Evolutionary conservation across 2,888 invertebrate genomes (phyloP), one percentile per base, ranked within the genome.

Genomic region (Rotaria sp.): DNA sequence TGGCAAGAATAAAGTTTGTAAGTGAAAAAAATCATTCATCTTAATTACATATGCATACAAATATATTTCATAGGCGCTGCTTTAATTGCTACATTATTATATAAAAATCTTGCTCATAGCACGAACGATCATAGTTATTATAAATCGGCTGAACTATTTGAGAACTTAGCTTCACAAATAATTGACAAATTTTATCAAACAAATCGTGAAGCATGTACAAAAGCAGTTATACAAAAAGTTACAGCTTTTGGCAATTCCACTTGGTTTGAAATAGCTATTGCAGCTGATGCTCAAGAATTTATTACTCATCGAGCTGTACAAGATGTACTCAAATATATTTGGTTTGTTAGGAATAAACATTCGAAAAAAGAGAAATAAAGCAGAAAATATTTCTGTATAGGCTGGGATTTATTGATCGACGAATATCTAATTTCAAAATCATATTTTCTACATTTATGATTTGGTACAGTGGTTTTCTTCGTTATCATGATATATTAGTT

Each of bases 241-340:
- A 87, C 88, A 13, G 88, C 89, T 88, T 91, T 90, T 89, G 90
- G 91, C 21, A 87, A 89, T 35, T 88, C 90, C 8, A 90, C 91
- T 0, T 89, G 89, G 84, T 88, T 91, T 45, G 87, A 89, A 84
- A 88, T 91, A 85, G 91, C 91, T 1, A 90, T 90, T 15, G 89
- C 90, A 86, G 90, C 91, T 0, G 90, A 91, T 88, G 91, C 91
- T 88, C 91, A 90, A 86, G 88, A 88, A 26, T 91, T 91, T 87
- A 90, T 91, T 84, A 89, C 90, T 8, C 91, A 91, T 85, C 89
- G 90, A 4, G 90, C 90, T 35, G 91, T 91, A 87, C 91, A 91
- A 88, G 88, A 90, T 11, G 89, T 91, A 11, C 89, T 91, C 45
- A 90, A 89, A 87, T 89, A 88, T 55, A 90, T 91, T 38, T 91